Conservation (phyloP, 1,140 invertebrate species). For the Drosophila ananassae region DNA sequence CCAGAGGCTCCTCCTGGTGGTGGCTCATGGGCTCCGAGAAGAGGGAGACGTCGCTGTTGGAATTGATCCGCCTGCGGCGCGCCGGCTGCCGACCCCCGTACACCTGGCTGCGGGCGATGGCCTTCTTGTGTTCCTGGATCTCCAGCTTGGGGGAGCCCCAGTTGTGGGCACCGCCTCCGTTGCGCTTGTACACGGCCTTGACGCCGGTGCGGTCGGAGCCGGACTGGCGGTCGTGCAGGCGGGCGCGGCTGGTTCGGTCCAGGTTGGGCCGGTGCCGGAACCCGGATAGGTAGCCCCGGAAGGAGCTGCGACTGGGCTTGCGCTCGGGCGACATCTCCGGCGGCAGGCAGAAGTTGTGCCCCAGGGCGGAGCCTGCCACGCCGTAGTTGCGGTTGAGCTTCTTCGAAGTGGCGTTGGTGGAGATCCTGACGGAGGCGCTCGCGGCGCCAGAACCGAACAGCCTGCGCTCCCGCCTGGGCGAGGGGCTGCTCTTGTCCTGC, state of each 20-base stretch:
- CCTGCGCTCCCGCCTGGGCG: too few relatives aligned
- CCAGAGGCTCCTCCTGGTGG: conserved; percentile 85
- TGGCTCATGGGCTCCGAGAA: neutral
- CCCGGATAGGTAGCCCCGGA: neutral
- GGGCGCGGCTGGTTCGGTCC: neutral
- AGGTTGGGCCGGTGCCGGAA: neutral
- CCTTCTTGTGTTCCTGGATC: conserved; percentile 86
- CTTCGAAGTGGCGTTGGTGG: neutral
- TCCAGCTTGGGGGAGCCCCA: conserved; percentile 96
- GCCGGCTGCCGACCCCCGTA: conserved; percentile 56
- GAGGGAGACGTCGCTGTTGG: neutral
- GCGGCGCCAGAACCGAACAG: too few relatives aligned
- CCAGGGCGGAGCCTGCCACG: neutral
- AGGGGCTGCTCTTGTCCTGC: neutral
- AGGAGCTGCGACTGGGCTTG: neutral
- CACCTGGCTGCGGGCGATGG: neutral
- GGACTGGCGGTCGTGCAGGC: conserved; percentile 90
- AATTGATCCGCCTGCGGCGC: conserved; percentile 47
- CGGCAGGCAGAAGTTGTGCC: neutral
- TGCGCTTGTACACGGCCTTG: conserved; percentile 95
- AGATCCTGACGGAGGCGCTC: too few relatives aligned
- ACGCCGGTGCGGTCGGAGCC: conserved; percentile 96
- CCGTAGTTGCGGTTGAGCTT: neutral
- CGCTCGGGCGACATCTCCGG: neutral
- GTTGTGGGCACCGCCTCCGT: conserved; percentile 95